Base-by-base conservation (phyloP, 2,113 vertebrate species). In the Ageneiosus marmoratus region DNA sequence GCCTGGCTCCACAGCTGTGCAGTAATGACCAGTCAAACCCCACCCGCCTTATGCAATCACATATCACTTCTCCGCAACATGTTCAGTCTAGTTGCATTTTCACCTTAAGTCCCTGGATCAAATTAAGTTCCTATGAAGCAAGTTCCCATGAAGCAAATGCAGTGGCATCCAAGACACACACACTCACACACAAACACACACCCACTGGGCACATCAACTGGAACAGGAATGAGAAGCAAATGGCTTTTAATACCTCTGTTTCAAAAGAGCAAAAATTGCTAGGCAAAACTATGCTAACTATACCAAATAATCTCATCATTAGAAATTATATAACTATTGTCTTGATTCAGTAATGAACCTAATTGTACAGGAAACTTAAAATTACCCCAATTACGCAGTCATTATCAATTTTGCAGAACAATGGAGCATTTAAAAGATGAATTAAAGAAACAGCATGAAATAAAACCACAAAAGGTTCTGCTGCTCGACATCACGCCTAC, bases 401-500 rank as follows among this genome's bases (percentile, higher is more conserved):
- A 27, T 81, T 72, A 46, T 29, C 53, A 41, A 72, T 55, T 81
- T 32, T 58, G 48, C 22, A 53, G 62, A 80, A 51, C 62, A 80
- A 80, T 41, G 4, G 22, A 6, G 65, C 65, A 80, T 27, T 70
- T 55, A n/a, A 37, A 37, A 29, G 20, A n/a, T 12, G 27, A 34
- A 34, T 75, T 55, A 10, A 32, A 51, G 16, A 10, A 74, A 74
- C 9, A 9, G 4, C 46, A 4, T 29, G 27, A 34, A 55, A 55
- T 18, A 56, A 46, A 46, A n/a, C 50, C 0, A 22, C 37, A 27
- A 60, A 63, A 15, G 5, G 5, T 29, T 20, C 22, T 27, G 32
- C 34, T 76, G 15, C 15, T 41, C 44, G 41, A 15, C 11, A 6
- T 84, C 8, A 5, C 15, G 27, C 24, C 69, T 22, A 48, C 46